Percentiles rank a stretch among this genome's conserved stretches.
Conservation (phyloP, 35 echinoderm and acorn worm species). For the Heliocidaris erythrogramma region DNA sequence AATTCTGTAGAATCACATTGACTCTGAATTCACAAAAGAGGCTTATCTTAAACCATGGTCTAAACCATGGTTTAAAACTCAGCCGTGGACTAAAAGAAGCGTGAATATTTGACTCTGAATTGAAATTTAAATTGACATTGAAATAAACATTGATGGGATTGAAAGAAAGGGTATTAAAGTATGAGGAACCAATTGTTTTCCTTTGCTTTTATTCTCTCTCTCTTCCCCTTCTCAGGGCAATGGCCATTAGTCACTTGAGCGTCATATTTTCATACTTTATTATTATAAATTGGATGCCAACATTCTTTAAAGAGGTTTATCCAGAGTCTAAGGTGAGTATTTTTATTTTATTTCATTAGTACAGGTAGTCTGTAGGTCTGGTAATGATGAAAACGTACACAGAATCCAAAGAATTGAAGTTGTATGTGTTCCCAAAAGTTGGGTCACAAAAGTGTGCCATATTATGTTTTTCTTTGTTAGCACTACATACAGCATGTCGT, state of each 20-base stretch:
- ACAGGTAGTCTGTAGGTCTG: neutral
- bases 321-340: slow-evolving; percentile 71
- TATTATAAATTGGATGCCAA: slow-evolving; percentile 73
- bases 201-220: slow-evolving; percentile 25
- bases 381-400: neutral
- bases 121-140: no score
- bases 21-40: no score
- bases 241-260: slow-evolving; percentile 63
- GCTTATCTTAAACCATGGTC: no score
- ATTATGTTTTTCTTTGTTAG: no score
- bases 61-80: no score
- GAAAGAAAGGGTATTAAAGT: neutral
- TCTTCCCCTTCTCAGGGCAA: slow-evolving; percentile 60
- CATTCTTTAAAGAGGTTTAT: slow-evolving; percentile 80
- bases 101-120: no score
- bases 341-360: neutral
- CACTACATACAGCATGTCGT: no score
- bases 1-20: no score
- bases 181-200: neutral
- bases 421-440: no score
- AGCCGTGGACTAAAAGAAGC: no score
- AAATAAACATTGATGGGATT: neutral
- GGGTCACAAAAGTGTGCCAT: no score
- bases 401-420: neutral
- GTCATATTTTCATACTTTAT: slow-evolving; percentile 71